Conservation (phyloP, 2,797 vertebrate species). For the Gouania willdenowi region DNA sequence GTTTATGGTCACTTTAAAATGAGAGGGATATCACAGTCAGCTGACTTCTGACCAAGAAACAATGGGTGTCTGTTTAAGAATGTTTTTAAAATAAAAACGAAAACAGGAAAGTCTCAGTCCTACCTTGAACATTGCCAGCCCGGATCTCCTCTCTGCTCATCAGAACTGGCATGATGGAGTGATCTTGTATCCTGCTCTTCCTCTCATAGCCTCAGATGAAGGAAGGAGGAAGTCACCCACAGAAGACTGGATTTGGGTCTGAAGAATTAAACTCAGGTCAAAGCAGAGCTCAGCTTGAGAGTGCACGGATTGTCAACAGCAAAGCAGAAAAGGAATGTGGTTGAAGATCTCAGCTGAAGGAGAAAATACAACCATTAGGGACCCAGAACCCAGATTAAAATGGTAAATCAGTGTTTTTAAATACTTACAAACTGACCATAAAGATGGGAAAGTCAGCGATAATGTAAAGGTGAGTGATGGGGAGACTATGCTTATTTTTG, state of each 20-base stretch:
- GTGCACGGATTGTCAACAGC: too few relatives aligned
- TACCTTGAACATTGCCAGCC: constrained; percentile 86
- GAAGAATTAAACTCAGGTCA: constrained; percentile 4
- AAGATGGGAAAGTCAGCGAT: constrained; percentile 28
- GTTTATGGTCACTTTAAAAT: neutral
- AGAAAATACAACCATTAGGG: constrained; percentile 1
- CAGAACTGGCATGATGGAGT: constrained; percentile 84
- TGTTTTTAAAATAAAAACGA: neutral
- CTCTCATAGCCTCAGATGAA: constrained; percentile 83
- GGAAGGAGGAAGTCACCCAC: constrained; percentile 68
- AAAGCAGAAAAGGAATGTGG: neutral
- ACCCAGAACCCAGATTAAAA: constrained; percentile 7
- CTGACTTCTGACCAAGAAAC: neutral
- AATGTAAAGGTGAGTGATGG: constrained; percentile 20
- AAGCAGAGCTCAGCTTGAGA: constrained; percentile 10
- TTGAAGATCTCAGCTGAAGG: neutral
- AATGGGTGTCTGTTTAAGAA: neutral
- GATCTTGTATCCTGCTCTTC: constrained; percentile 74
- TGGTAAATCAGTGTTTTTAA: too few relatives aligned
- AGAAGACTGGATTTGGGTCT: constrained; percentile 39
- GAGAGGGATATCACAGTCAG: neutral
- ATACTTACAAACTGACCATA: constrained; percentile 18
- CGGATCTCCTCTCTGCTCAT: constrained; percentile 78
- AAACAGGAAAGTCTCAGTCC: constrained; percentile 17
- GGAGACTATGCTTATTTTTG: constrained; percentile 34